phyloP scores from a whole-genome alignment of 2,113 vertebrate genomes.

The Chaetodon trifascialis region DNA sequence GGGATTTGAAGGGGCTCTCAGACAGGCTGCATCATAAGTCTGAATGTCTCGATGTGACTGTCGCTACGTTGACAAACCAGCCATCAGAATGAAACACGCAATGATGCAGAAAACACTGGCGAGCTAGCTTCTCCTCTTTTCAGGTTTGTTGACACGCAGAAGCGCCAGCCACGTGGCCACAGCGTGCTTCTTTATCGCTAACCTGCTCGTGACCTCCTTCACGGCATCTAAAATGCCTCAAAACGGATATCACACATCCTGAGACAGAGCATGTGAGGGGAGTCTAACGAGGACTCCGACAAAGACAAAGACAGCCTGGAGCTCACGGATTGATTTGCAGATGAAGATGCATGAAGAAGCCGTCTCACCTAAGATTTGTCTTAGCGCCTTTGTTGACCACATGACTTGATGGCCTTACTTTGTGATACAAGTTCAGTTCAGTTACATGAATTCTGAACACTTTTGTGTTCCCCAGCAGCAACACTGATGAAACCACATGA shows the following conservation, averaged over 20 bases:
- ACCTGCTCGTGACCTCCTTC: neutral
- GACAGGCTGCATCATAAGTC: no score
- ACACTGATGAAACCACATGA: neutral
- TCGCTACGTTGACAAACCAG: no score
- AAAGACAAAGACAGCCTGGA: no score
- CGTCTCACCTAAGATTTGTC: neutral
- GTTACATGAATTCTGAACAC: neutral
- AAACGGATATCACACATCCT: neutral
- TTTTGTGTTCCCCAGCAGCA: neutral
- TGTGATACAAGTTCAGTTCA: neutral
- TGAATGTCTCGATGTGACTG: no score
- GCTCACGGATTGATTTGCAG: no score
- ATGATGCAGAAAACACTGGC: neutral
- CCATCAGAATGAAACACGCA: neutral
- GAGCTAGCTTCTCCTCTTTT: neutral
- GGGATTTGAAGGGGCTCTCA: neutral
- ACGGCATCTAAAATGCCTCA: neutral
- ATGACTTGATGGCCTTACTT: neutral
- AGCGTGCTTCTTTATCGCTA: neutral
- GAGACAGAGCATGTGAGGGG: neutral
- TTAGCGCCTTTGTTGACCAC: neutral
- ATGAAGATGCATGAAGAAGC: no score
- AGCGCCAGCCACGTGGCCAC: neutral
- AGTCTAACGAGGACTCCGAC: neutral
- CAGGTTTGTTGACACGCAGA: neutral